phyloP scores from a whole-genome alignment of 2,113 vertebrate species.

The Platysternon megacephalum region DNA sequence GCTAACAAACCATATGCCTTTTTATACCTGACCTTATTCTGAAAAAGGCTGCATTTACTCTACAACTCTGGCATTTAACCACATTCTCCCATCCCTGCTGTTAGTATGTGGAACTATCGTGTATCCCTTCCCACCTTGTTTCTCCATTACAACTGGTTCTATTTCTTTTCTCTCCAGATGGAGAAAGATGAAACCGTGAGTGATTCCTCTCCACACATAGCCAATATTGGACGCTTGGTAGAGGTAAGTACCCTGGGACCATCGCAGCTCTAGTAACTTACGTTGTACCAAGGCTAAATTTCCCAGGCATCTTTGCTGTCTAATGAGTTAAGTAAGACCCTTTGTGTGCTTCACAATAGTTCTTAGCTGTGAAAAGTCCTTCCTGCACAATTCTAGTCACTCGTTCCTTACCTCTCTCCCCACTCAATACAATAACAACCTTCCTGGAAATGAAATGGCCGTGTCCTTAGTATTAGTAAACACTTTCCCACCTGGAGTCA shows the following conservation, averaged over 20 bases:
- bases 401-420: neutral
- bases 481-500: accelerated
- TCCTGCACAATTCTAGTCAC: neutral
- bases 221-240: conserved; percentile 97
- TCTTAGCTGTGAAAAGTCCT: neutral
- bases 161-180: conserved; percentile 81
- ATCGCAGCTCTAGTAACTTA: accelerated
- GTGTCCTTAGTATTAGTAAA: neutral
- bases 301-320: accelerated
- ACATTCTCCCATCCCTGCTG: neutral
- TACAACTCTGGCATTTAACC: neutral
- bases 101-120: accelerated
- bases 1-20: accelerated
- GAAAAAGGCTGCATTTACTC: neutral
- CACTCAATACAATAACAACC: accelerated
- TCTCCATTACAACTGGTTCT: accelerated
- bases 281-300: accelerated
- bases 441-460: accelerated
- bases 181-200: conserved; percentile 97
- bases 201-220: conserved; percentile 96
- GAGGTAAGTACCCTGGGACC: conserved; percentile 84
- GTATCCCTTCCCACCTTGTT: accelerated
- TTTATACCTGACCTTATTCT: neutral
- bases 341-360: neutral
- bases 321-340: neutral